Percentiles rank a stretch among this genome's conserved stretches.
Conservation (phyloP, 1,140 invertebrate genomes). For the Drosophila melanogaster region Release_6_plus_ISO1_MT NT_033779.5:19967001-19967500, state of each 20-base stretch:
- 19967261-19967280: constrained; percentile 44
- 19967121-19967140: constrained; percentile 24
- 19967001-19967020: constrained; percentile 55
- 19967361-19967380: constrained; percentile 37
- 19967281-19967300: constrained; percentile 61
- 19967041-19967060: constrained; percentile 49
- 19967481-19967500: not conserved
- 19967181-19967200: constrained; percentile 49
- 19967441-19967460: constrained; percentile 5
- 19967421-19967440: constrained; percentile 59
- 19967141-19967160: constrained; percentile 36
- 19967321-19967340: constrained; percentile 40
- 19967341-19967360: constrained; percentile 61
- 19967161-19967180: constrained; percentile 23
- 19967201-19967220: constrained; percentile 54
- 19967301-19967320: constrained; percentile 50
- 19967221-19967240: constrained; percentile 42
- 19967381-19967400: constrained; percentile 19
- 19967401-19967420: constrained; percentile 48
- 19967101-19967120: constrained; percentile 44
- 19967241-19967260: constrained; percentile 13
- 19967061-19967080: constrained; percentile 36
- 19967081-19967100: constrained; percentile 29
- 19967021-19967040: constrained; percentile 43
- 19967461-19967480: not conserved